phyloP scores from a whole-genome alignment of 30 jellyfish, hydroid and myxozoan genomes.

The Rhopilema esculentum region DNA sequence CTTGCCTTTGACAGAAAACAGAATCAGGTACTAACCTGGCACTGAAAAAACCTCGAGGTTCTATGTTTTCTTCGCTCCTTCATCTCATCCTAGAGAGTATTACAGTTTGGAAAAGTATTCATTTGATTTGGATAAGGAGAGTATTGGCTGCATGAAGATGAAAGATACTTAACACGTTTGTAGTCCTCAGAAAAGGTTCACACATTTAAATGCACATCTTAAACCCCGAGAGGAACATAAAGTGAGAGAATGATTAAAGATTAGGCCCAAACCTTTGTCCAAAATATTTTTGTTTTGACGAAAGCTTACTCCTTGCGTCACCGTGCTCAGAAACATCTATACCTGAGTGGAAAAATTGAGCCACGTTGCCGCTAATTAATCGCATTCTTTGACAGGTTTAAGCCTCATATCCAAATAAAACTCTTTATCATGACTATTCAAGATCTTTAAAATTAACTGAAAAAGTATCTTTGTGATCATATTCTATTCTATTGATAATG shows the following conservation, averaged over 20 bases:
- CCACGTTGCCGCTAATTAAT: too few relatives aligned
- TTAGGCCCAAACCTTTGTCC: neutral
- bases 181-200: neutral
- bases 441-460: neutral
- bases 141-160: too few relatives aligned
- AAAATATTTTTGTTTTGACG: neutral
- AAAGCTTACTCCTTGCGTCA: neutral
- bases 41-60: neutral
- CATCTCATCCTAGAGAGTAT: neutral
- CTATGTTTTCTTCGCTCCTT: neutral
- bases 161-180: neutral
- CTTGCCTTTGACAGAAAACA: too few relatives aligned
- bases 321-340: neutral
- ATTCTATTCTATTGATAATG: too few relatives aligned
- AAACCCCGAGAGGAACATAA: neutral
- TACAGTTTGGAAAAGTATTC: too few relatives aligned
- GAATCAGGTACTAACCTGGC: neutral
- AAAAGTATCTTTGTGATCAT: neutral
- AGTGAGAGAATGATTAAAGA: neutral
- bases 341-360: too few relatives aligned
- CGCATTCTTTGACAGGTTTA: too few relatives aligned
- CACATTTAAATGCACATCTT: neutral
- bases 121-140: too few relatives aligned
- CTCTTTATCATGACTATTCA: neutral
- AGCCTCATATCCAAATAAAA: too few relatives aligned